Evolutionary conservation across 2,888 invertebrate genomes (phyloP).

Genomic region (Limulus polyphemus): DNA sequence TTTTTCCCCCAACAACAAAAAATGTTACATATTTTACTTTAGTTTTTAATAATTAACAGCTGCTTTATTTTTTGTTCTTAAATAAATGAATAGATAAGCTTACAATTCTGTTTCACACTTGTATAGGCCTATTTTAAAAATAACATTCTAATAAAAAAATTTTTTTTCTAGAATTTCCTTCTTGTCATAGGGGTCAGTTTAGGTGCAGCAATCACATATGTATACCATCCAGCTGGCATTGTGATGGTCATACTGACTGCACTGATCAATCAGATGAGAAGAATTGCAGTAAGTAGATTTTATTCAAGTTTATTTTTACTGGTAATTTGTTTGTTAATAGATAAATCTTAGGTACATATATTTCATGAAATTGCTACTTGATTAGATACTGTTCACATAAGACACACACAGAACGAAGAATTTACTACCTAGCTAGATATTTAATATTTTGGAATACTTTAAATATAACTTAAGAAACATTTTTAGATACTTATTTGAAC

Average conservation of each 20-base stretch:
- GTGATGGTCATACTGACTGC: slow-evolving; percentile 57
- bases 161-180: slow-evolving; percentile 58
- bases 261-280: slow-evolving; percentile 78
- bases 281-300: slow-evolving; percentile 50
- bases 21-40: too few species aligned
- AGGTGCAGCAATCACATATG: slow-evolving; percentile 84
- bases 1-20: too few species aligned
- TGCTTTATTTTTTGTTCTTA: too few species aligned
- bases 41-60: too few species aligned
- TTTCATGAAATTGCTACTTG: background rate
- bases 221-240: slow-evolving; percentile 56
- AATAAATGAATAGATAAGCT: too few species aligned
- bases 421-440: too few species aligned
- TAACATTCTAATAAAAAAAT: background rate
- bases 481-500: too few species aligned
- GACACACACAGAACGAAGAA: background rate
- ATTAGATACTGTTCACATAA: background rate
- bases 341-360: background rate
- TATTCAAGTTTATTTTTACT: background rate
- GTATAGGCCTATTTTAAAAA: background rate
- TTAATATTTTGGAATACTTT: too few species aligned
- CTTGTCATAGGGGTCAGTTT: slow-evolving; percentile 80
- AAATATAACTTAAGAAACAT: too few species aligned
- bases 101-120: too few species aligned
- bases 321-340: background rate